Conservation (phyloP, 35 echinoderm and acorn worm species). For the Diadema setosum region DNA sequence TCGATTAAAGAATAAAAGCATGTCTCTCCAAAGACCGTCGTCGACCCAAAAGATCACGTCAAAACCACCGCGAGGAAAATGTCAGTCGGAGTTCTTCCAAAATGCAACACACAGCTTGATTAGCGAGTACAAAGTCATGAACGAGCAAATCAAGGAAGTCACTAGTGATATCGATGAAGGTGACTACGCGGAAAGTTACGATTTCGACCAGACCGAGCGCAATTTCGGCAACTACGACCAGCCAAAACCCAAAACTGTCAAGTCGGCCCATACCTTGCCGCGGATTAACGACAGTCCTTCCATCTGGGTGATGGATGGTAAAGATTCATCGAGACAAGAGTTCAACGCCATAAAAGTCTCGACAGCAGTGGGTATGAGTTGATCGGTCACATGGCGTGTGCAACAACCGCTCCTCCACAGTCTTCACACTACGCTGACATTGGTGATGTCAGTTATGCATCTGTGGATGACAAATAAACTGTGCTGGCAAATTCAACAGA, state of each 20-base stretch:
- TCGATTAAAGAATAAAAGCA: not conserved
- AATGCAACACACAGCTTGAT: not conserved
- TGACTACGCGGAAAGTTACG: not conserved
- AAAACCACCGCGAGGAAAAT: not conserved
- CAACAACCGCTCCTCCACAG: not conserved
- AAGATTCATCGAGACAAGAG: not conserved
- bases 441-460: not conserved
- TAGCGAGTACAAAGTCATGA: constrained; percentile 4
- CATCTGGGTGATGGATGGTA: not conserved
- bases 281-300: not conserved
- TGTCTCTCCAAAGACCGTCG: not conserved
- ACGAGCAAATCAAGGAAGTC: not conserved
- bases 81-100: not conserved
- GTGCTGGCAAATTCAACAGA: too few relatives aligned
- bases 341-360: not conserved
- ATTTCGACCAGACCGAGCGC: not conserved
- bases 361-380: not conserved
- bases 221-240: not conserved
- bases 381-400: not conserved
- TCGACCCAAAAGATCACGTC: not conserved
- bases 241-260: not conserved
- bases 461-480: not conserved
- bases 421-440: not conserved
- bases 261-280: not conserved
- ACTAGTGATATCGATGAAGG: not conserved